phyloP scores from a whole-genome alignment of 2,888 invertebrate species.

The Nomada hirtipes region DNA sequence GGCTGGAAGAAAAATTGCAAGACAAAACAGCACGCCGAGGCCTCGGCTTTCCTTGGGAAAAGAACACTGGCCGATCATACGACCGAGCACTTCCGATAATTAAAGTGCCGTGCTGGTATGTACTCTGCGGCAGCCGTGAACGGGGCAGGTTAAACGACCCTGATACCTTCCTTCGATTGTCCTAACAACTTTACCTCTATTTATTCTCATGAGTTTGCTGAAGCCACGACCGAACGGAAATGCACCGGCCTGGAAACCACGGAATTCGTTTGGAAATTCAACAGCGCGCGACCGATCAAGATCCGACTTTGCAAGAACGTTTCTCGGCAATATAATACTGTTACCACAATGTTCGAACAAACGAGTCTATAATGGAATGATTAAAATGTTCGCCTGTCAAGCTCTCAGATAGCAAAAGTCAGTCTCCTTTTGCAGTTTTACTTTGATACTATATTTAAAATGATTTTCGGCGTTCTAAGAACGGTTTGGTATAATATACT shows the following conservation, averaged over 20 bases:
- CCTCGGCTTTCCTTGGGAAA: slow-evolving; percentile 36
- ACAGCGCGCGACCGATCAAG: slow-evolving; percentile 53
- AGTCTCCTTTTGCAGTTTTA: not conserved
- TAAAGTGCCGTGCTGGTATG: slow-evolving; percentile 70
- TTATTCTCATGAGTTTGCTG: slow-evolving; percentile 67
- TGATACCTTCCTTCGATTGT: slow-evolving; percentile 65
- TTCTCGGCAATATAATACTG: slow-evolving; percentile 44
- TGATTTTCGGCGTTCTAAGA: not conserved
- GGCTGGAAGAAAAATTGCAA: slow-evolving; percentile 68
- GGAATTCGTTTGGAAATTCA: slow-evolving; percentile 58
- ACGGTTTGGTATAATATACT: not conserved
- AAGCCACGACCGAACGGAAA: slow-evolving; percentile 58
- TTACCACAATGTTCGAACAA: slow-evolving; percentile 52
- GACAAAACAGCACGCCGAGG: slow-evolving; percentile 43
- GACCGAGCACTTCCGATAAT: slow-evolving; percentile 73
- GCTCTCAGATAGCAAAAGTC: not conserved
- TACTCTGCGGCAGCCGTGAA: slow-evolving; percentile 20
- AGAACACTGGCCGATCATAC: slow-evolving; percentile 21
- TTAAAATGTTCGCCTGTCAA: slow-evolving; percentile 46
- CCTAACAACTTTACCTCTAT: slow-evolving; percentile 66
- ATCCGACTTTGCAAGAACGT: slow-evolving; percentile 37
- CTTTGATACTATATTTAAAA: not conserved
- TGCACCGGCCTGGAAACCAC: slow-evolving; percentile 55
- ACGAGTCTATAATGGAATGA: slow-evolving; percentile 45
- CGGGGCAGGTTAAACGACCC: slow-evolving; percentile 53